Conservation (phyloP, 2,797 vertebrate genomes). For the Ceyx erithaca region DNA sequence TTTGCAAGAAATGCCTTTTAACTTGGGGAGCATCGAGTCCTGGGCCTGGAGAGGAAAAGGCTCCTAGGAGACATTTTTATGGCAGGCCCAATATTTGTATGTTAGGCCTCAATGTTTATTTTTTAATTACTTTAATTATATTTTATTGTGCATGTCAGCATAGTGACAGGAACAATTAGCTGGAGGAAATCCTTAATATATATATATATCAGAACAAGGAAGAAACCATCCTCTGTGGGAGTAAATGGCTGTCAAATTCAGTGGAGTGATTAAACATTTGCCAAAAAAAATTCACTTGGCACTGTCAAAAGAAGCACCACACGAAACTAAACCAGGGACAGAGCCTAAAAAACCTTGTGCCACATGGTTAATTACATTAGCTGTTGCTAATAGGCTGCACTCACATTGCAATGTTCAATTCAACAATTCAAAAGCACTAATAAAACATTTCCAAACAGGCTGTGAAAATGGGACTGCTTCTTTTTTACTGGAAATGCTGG, state of each 20-base stretch:
- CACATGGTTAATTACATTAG: background rate
- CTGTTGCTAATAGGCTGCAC: background rate
- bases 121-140: slow-evolving; percentile 5
- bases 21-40: background rate
- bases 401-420: background rate
- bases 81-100: background rate
- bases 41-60: background rate
- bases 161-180: background rate
- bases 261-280: background rate
- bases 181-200: background rate
- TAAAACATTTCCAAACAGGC: background rate
- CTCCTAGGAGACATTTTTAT: slow-evolving; percentile 2
- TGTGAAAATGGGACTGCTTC: background rate
- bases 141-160: slow-evolving; percentile 24
- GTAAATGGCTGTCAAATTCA: background rate
- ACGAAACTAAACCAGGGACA: background rate
- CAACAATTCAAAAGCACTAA: background rate
- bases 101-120: background rate
- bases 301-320: background rate
- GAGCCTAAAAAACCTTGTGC: background rate
- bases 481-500: background rate
- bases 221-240: background rate
- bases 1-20: slow-evolving; percentile 4
- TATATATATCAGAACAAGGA: background rate
- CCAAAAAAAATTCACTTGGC: background rate